Conservation (phyloP, 2,888 invertebrate genomes). For the Volucella bombylans region DNA sequence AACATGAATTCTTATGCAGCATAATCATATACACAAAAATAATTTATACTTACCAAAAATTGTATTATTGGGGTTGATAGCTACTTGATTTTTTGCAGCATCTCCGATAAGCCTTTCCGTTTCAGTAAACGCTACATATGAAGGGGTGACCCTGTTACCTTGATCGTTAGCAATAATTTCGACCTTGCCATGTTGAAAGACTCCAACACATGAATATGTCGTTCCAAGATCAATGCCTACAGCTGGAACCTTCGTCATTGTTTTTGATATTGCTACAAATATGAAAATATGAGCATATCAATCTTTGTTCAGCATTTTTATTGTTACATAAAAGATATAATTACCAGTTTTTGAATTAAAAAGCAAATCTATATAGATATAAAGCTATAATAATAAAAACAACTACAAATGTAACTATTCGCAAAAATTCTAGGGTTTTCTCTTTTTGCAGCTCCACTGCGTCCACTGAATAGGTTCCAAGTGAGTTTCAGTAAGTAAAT, state of each 20-base stretch:
- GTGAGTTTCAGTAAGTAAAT: slow-evolving; percentile 57
- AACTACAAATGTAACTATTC: slow-evolving; percentile 81
- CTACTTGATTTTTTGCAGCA: slow-evolving; percentile 93
- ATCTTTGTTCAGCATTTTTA: not conserved
- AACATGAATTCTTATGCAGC: slow-evolving; percentile 31
- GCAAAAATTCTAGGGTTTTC: slow-evolving; percentile 81
- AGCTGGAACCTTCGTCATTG: slow-evolving; percentile 82
- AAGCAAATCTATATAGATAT: slow-evolving; percentile 81
- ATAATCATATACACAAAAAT: slow-evolving; percentile 22
- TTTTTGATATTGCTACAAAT: slow-evolving; percentile 82
- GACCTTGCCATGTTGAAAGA: slow-evolving; percentile 94
- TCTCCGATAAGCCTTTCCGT: slow-evolving; percentile 93
- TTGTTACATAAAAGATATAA: slow-evolving; percentile 32
- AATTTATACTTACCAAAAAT: slow-evolving; percentile 89
- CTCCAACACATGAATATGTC: slow-evolving; percentile 96
- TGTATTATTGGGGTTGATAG: slow-evolving; percentile 95
- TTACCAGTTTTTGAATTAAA: slow-evolving; percentile 75
- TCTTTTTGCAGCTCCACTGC: slow-evolving; percentile 82
- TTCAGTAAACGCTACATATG: slow-evolving; percentile 92
- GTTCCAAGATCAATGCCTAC: slow-evolving; percentile 91
- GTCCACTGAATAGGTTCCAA: slow-evolving; percentile 75
- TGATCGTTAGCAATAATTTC: slow-evolving; percentile 93
- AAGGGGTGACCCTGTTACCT: slow-evolving; percentile 91
- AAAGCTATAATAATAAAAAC: slow-evolving; percentile 81
- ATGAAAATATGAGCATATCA: not conserved